These are phyloP conservation scores for Pardosa pseudoannulata DNA, from an alignment of 2,888 invertebrate genomes.

Conservation along the genomic window DNA sequence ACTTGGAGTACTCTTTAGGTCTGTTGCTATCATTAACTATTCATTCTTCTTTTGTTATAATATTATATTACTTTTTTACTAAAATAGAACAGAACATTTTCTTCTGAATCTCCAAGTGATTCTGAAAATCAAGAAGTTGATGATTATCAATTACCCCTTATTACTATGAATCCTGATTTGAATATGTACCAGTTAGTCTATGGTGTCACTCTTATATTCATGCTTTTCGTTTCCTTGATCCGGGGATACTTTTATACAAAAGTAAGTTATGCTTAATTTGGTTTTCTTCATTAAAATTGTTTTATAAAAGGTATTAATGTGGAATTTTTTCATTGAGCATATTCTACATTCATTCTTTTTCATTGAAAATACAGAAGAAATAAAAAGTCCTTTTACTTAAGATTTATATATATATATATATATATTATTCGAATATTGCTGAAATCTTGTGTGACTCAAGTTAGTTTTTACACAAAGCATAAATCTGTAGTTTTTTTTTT, in stretches of 20 bases:
- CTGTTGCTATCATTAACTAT: no score
- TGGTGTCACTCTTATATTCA: slow-evolving; percentile 79
- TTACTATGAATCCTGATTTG: slow-evolving; percentile 80
- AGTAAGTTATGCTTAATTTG: slow-evolving; percentile 75
- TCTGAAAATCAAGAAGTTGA: background rate
- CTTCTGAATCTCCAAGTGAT: background rate
- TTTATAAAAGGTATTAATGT: background rate
- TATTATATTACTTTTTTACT: background rate
- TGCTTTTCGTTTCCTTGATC: slow-evolving; percentile 80
- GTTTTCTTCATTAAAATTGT: background rate
- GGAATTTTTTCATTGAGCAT: background rate
- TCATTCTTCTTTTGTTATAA: no score
- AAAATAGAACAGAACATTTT: slow-evolving; percentile 1
- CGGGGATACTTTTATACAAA: slow-evolving; percentile 81
- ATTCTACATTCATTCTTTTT: background rate
- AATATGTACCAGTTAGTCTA: slow-evolving; percentile 80
- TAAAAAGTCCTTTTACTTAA: no score
- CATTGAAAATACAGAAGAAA: no score
- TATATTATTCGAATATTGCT: no score
- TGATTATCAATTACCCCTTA: slow-evolving; percentile 69
- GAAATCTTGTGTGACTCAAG: no score
- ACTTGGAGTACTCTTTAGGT: no score
- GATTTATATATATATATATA: no score
- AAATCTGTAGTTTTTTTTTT: no score
- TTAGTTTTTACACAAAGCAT: no score